Evolutionary conservation across 2,797 vertebrate species (phyloP), one percentile per base, ranked within the genome.

Genomic region (Chelon auratus): DNA sequence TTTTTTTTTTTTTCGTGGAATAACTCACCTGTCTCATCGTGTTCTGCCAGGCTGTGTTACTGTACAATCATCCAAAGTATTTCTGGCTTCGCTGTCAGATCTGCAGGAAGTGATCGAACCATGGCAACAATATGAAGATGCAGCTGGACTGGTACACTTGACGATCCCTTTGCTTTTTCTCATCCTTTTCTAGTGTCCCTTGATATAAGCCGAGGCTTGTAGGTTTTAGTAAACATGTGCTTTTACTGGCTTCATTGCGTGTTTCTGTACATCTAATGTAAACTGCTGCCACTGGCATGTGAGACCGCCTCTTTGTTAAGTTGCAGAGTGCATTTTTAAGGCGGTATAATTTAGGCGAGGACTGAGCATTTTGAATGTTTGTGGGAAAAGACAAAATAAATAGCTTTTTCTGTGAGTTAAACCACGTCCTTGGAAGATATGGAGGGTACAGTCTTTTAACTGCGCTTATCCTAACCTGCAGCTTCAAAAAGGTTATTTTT

Each of bases 201-300:
- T 13, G 7, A 77, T 50, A 67, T 66, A 62, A 72, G 79, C 78
- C 5, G 9, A n/a, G n/a, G 3, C 56, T 48, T 40, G 22, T 30
- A 48, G 30, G 33, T 75, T 80, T 70, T 36, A 45, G 52, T 56
- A 54, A 80, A 68, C 74, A 78, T 83, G 9, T 64, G 68, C 64
- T 75, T 73, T 71, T 20, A 45, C 66, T 75, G 65, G 72, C 61
- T 57, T 72, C 47, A 71, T 58, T 13, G 36, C 76, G 15, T 58
- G 80, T 74, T 47, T 82, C 51, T 61, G 18, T 75, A 24, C 15
- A n/a, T 36, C 24, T 30, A 61, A 52, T 61, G 40, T 66, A 81
- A 84, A 86, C 76, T 69, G 3, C 26, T 22, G 67, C 64, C 47
- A 18, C 17, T 26, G 39, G 30, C 54, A 64, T 77, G 24, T 48